Evolutionary conservation across 1,140 invertebrate species (phyloP), one percentile per base, ranked within the genome.

Genomic region (Diplogasteroides magnus): DNA sequence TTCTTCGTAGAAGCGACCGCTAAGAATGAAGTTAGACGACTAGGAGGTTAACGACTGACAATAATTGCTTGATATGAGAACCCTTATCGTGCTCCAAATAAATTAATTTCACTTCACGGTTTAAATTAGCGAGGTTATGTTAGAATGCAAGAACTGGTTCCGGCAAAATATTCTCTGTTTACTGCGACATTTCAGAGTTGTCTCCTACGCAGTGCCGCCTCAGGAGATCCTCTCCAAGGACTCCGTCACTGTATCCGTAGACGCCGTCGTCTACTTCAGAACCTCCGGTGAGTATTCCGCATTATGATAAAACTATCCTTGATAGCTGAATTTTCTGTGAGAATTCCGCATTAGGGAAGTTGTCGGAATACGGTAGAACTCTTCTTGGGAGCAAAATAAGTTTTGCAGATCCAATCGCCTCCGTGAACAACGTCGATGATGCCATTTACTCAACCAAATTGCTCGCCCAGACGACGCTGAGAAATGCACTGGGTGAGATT

Each of bases 401-500:
- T 11, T 48, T 6, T 48, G 6, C 19, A 48, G 80, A 82, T 67
- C 80, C 80, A n/a, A 80, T 81, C 66, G 80, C 80, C 55, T 77
- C 80, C 37, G 80, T 82, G 31, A 84, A 83, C 59, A 86, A 86
- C 72, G 85, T 86, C 23, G 86, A 85, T 68, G 85, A 86, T 74
- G 85, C 85, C 25, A 84, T 85, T 74, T 83, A 84, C 67, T 85
- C 85, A 23, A 86, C 86, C 3, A 84, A 85, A 64, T 82, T 86
- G 2, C 74, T 86, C 28, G 85, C 85, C 1, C 84, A 85, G 69
- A 86, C 85, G 14, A 82, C 80, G n/a, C 77, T 86, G 11, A 73
- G 86, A 57, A 86, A 86, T 71, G 85, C 80, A 61, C 67, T 82
- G 31, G 80, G 78, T 77, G 56, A 25, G 64, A 29, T 25, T 29